These are phyloP conservation scores for Menidia beryllina DNA, from an alignment of 2,113 vertebrate genomes.

Conservation along the genomic window DNA sequence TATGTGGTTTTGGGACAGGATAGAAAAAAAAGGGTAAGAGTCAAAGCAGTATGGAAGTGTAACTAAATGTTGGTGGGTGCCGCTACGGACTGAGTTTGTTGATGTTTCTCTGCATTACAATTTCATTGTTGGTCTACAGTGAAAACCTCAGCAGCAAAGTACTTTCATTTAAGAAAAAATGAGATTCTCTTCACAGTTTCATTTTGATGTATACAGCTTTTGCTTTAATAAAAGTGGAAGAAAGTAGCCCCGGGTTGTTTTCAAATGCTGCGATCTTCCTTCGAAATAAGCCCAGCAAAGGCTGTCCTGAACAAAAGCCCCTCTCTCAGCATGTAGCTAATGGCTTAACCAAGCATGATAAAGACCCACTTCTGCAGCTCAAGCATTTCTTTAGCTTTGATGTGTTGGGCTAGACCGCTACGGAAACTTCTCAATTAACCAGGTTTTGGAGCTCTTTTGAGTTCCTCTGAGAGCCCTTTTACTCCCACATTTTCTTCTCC, in stretches of 20 bases:
- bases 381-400: conserved; percentile 20
- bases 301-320: conserved; percentile 72
- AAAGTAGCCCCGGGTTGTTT: conserved; percentile 13
- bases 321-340: conserved; percentile 64
- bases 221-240: conserved; percentile 17
- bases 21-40: conserved; percentile 1
- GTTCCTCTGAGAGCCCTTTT: not conserved
- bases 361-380: conserved; percentile 47
- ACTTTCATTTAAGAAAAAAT: conserved; percentile 4
- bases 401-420: not conserved
- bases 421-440: conserved; percentile 10
- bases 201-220: not conserved
- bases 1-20: not conserved
- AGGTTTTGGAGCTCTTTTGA: conserved; percentile 3
- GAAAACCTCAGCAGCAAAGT: not conserved
- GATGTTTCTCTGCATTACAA: not conserved
- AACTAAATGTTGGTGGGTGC: conserved; percentile 10
- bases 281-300: conserved; percentile 50
- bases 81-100: conserved; percentile 15
- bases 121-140: conserved; percentile 25
- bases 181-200: not conserved
- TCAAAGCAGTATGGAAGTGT: conserved; percentile 9
- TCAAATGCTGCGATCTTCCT: conserved; percentile 16
- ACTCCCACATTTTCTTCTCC: conserved; percentile 15
- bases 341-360: conserved; percentile 76